A percentile compares a stretch with the other conserved stretches of the same genome.
Evolutionary conservation across 2,797 vertebrate genomes (phyloP).

Genomic region (Nannoperca australis): DNA sequence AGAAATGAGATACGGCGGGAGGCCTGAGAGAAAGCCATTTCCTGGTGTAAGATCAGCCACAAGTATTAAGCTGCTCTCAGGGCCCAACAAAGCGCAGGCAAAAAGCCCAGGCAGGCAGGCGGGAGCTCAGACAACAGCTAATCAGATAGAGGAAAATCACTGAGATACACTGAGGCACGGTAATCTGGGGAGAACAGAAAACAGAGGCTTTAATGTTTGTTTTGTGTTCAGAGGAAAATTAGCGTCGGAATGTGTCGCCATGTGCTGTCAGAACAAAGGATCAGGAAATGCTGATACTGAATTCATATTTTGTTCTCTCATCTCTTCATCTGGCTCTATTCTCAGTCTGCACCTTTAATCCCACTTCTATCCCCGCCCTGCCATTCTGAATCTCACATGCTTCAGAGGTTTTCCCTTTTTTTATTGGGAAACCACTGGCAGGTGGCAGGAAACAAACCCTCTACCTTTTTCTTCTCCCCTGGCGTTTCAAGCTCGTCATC

Average conservation of each 20-base stretch:
- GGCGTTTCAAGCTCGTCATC: conserved; percentile 52
- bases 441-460: conserved; percentile 46
- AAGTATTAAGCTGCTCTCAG: conserved; percentile 73
- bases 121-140: conserved; percentile 48
- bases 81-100: conserved; percentile 51
- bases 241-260: neutral
- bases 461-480: conserved; percentile 25
- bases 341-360: conserved; percentile 41
- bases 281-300: conserved; percentile 17
- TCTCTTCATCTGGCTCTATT: conserved; percentile 36
- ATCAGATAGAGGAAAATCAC: conserved; percentile 59
- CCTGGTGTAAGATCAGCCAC: conserved; percentile 68
- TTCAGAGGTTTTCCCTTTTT: conserved; percentile 5
- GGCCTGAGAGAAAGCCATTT: conserved; percentile 63
- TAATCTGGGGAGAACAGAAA: conserved; percentile 58
- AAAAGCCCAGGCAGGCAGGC: conserved; percentile 51
- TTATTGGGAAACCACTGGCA: conserved; percentile 40
- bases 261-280: conserved; percentile 53
- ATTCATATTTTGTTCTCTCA: conserved; percentile 26
- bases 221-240: conserved; percentile 40
- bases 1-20: conserved; percentile 70
- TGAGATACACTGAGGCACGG: conserved; percentile 33
- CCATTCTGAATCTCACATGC: conserved; percentile 13
- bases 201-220: conserved; percentile 47
- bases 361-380: conserved; percentile 20